Evolutionary conservation across 2,113 vertebrate genomes (phyloP).

Genomic region (Conger conger): DNA sequence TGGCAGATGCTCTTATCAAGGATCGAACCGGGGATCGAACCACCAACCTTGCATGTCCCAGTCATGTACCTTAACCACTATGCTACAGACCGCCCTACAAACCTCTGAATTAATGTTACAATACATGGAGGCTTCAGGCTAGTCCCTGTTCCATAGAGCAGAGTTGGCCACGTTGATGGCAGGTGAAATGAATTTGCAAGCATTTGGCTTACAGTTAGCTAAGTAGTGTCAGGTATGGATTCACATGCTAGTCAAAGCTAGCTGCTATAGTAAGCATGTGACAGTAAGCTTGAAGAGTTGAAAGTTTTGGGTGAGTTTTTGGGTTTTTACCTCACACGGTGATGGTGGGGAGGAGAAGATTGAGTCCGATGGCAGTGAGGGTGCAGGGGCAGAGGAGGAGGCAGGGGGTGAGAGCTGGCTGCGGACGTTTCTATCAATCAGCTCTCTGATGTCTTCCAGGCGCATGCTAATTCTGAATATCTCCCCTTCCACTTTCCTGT

Average conservation of each 20-base stretch:
- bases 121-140: not conserved
- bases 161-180: not conserved
- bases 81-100: too few species aligned
- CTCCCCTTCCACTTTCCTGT: conserved; percentile 80
- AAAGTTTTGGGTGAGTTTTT: not conserved
- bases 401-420: conserved; percentile 54
- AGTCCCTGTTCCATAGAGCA: not conserved
- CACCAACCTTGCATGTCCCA: too few species aligned
- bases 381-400: conserved; percentile 52
- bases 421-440: conserved; percentile 64
- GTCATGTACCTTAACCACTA: too few species aligned
- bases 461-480: conserved; percentile 82
- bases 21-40: too few species aligned
- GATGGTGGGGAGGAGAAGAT: conserved; percentile 43
- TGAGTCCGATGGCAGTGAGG: conserved; percentile 24
- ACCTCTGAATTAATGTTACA: not conserved
- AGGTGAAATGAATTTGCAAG: not conserved
- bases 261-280: not conserved
- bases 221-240: too few species aligned
- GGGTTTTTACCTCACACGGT: conserved; percentile 72
- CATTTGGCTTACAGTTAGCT: not conserved
- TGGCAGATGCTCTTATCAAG: too few species aligned
- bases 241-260: not conserved
- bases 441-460: conserved; percentile 80
- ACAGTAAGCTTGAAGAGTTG: not conserved